Base-by-base conservation (phyloP, 2,888 invertebrate species). In the Scaptomyza cyrtandrae region DNA sequence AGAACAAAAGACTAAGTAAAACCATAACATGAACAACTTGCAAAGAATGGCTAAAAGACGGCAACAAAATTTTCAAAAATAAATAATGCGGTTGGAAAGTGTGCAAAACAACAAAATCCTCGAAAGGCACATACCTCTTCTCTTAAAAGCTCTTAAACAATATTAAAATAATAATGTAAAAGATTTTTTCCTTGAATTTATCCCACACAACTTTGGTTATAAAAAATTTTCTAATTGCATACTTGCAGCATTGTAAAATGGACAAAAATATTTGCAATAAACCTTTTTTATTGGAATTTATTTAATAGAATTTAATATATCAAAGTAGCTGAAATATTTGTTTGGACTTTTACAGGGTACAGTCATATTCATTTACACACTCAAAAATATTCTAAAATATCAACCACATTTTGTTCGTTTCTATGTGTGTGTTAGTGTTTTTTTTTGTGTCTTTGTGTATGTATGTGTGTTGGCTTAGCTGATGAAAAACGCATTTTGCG, bases 401-500 rank as follows among this genome's bases (percentile, higher is more conserved):
- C 55, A 74, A 69, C 65, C 71, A 55, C 19, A 66, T 66, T 61
- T 64, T 63, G 53, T 48, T 31, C 16, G 29, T 49, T 13, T 67
- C 19, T 45, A 39, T 35, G 14, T 45, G 41, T 61, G 31, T 44
- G 35, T 58, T 50, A 33, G 45, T 61, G n/a, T 58, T 52, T 45
- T 61, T 52, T 4, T 16, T 2, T 14, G 3, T 6, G 6, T 37
- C 6, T 19, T 19, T 19, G n/a, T 19, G 19, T 1, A 2, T 19
- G 1, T 14, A 14, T 39, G 16, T 61, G 37, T 68, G 59, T 57
- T 74, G 39, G 62, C 52, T 69, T 62, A 77, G 72, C 80, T 81
- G 77, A 79, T 84, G 81, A 86, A 86, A 79, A 84, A 84, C 80
- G 61, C 86, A 86, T 86, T 83, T 81, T 79, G 85, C 71, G 86